Conservation (phyloP, 2,113 vertebrate species). For the Saccopteryx bilineata region DNA sequence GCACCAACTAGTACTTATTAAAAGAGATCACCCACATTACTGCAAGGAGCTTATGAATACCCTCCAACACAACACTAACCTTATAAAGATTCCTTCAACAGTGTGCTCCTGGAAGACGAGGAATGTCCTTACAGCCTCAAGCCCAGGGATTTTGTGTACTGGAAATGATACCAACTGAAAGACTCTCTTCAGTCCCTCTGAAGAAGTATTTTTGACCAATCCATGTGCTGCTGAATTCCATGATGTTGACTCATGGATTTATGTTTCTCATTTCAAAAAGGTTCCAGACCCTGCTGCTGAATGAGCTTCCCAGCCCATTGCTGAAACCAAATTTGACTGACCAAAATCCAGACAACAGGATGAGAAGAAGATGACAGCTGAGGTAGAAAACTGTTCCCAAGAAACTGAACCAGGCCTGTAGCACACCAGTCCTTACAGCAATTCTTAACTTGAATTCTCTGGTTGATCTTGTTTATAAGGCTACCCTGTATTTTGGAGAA, state of each 20-base stretch:
- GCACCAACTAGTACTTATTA: neutral
- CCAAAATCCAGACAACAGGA: neutral
- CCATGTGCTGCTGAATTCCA: neutral
- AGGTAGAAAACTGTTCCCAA: neutral
- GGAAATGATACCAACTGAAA: neutral
- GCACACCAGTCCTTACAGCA: neutral
- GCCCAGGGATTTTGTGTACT: neutral
- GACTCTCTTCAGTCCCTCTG: neutral
- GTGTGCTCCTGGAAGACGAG: neutral
- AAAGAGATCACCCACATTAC: neutral
- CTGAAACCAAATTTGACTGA: neutral
- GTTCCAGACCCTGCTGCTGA: neutral
- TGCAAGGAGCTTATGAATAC: neutral
- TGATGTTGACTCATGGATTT: neutral
- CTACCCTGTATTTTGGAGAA: neutral
- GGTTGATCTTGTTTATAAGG: neutral
- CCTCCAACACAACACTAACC: neutral
- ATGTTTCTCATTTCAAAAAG: neutral
- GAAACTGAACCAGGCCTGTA: neutral
- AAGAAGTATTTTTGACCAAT: neutral
- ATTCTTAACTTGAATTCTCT: neutral
- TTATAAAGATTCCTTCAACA: neutral
- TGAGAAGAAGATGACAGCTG: neutral
- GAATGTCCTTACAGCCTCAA: neutral
- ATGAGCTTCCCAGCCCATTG: neutral